phyloP scores from a whole-genome alignment of 2,797 vertebrate species.

The Rhynchotus rufescens region DNA sequence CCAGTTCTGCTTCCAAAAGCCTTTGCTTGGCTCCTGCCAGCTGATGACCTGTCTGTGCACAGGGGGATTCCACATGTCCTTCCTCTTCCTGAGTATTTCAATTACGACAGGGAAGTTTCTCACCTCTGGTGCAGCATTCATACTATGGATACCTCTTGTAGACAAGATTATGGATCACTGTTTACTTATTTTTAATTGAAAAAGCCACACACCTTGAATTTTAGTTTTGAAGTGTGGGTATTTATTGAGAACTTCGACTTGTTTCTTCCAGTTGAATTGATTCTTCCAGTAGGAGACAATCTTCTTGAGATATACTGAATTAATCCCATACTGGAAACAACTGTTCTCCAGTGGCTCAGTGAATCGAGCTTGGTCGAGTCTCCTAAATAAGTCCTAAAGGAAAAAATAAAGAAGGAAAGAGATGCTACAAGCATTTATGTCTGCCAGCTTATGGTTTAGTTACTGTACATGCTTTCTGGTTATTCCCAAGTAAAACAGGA shows the following conservation, averaged over 20 bases:
- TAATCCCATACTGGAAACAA: slow-evolving; percentile 81
- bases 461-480: background rate
- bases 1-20: background rate
- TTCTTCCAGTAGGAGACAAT: slow-evolving; percentile 82
- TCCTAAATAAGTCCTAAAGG: slow-evolving; percentile 78
- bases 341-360: slow-evolving; percentile 76
- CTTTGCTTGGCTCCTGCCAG: background rate
- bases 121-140: background rate
- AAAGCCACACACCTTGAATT: slow-evolving; percentile 80
- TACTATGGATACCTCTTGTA: background rate
- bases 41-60: slow-evolving; percentile 10
- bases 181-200: background rate
- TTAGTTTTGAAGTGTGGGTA: slow-evolving; percentile 85
- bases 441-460: background rate
- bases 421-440: background rate
- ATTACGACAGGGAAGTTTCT: background rate
- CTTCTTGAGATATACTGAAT: slow-evolving; percentile 73
- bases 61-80: slow-evolving; percentile 32
- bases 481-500: background rate
- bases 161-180: background rate
- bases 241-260: slow-evolving; percentile 80
- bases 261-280: slow-evolving; percentile 82
- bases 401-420: background rate
- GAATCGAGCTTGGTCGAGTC: slow-evolving; percentile 76
- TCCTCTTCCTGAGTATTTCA: slow-evolving; percentile 22